A percentile compares a stretch with the other conserved stretches of the same genome.
phyloP scores from a whole-genome alignment of 2,888 invertebrate species.

The Cephus rjabovi region DNA sequence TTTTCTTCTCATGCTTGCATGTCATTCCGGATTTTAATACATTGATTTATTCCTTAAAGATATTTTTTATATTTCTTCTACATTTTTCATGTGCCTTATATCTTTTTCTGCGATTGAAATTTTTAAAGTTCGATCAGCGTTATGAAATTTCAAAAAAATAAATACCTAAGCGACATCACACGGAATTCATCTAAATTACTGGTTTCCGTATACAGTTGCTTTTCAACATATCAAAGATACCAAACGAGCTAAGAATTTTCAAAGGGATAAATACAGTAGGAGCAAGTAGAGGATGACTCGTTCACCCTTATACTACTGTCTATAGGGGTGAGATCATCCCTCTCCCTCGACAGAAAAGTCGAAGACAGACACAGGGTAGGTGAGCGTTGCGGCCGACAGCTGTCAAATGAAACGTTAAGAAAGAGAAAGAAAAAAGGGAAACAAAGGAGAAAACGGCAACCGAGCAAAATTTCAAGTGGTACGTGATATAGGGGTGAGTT shows the following conservation, averaged over 20 bases:
- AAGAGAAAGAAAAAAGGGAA: conserved; percentile 27
- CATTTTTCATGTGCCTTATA: neutral
- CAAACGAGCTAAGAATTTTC: neutral
- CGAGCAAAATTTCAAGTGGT: conserved; percentile 65
- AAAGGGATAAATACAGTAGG: neutral
- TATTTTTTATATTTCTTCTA: neutral
- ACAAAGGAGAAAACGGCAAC: conserved; percentile 55
- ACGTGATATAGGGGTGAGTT: conserved; percentile 35
- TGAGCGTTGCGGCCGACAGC: conserved; percentile 63
- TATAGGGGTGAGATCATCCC: neutral
- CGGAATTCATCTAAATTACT: neutral
- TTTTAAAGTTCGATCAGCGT: neutral
- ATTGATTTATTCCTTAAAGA: neutral
- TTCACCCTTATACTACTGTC: neutral
- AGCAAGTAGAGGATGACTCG: neutral
- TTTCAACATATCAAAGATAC: too few relatives aligned
- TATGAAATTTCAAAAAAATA: neutral
- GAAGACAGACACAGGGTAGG: conserved; percentile 29
- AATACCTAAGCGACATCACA: neutral
- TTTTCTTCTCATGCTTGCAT: neutral
- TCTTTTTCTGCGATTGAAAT: neutral
- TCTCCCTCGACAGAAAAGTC: neutral
- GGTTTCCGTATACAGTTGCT: neutral
- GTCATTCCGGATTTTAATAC: neutral
- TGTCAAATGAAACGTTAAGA: conserved; percentile 64